A percentile compares a stretch with the other conserved stretches of the same genome.
phyloP scores from a whole-genome alignment of 2,797 vertebrate species.

The Phoebastria nigripes region DNA sequence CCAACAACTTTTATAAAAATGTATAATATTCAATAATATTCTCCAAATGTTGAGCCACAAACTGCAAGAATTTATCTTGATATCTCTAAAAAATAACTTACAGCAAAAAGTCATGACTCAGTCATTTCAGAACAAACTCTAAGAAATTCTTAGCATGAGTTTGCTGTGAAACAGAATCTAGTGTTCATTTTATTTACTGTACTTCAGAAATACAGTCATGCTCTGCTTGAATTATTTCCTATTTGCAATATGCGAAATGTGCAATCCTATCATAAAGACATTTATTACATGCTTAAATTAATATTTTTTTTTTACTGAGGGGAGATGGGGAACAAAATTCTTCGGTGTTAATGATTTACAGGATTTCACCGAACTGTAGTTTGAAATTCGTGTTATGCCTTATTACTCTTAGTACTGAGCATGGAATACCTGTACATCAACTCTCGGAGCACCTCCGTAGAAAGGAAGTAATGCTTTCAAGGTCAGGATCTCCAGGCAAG shows the following conservation, averaged over 20 bases:
- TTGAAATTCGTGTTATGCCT: not conserved
- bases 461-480: not conserved
- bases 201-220: not conserved
- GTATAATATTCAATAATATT: not conserved
- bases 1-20: not conserved
- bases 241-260: not conserved
- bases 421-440: accelerated
- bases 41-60: not conserved
- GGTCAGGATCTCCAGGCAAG: not conserved
- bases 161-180: not conserved
- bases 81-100: not conserved
- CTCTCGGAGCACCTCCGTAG: accelerated
- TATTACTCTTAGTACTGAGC: too few species aligned
- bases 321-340: not conserved
- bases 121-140: not conserved
- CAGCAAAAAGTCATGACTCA: not conserved
- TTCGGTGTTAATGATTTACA: not conserved
- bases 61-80: not conserved
- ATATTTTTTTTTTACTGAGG: not conserved
- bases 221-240: not conserved
- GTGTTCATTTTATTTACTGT: not conserved
- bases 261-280: not conserved
- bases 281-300: not conserved
- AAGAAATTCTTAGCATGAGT: not conserved
- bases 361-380: not conserved